Evolutionary conservation across 2,888 invertebrate species (phyloP), one percentile per base, ranked within the genome.

Genomic region (Tinea pellionella): DNA sequence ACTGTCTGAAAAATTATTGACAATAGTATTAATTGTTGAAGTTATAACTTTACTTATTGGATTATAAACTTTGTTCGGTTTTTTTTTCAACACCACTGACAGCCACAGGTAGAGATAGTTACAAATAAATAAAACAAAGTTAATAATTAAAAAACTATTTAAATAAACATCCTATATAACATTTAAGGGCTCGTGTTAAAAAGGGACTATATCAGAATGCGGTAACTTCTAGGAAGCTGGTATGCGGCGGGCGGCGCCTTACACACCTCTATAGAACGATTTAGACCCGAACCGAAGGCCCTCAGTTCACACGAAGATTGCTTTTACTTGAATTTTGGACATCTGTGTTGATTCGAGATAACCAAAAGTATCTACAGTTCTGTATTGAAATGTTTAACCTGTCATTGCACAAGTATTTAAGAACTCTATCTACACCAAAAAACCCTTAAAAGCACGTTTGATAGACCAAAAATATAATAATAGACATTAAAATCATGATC

Each of bases 141-240:
- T 24, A 24, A 3, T n/a, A n/a, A 37, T 37, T 37, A 37, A 37
- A 2, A 6, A 37, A 37, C 2, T 6, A 37, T 30, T 30, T 37
- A 9, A 12, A 37, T 37, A 37, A 37, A 37, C 37, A 47, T n/a
- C 16, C 47, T 16, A 2, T 47, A 15, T 15, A 47, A n/a, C n/a
- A n/a, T 47, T 47, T 47, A 47, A 47, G 47, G 47, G 47, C 47
- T 47, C 47, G 47, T 47, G 47, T 47, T 47, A 47, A 47, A 13
- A 47, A 16, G 16, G 47, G 37, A 37, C 37, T 9, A 15, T 47
- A 9, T 15, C 15, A 15, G 15, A 41, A 41, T 16, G 47, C 6
- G 47, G 15, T 16, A 16, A 16, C 13, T 47, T 47, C 47, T 47
- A 2, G 47, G 47, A 47, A 47, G 47, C 47, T 9, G 9, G 47